These are phyloP conservation scores for Muschampia plurimacula DNA, from an alignment of 2,888 invertebrate species.

Conservation along the genomic window DNA sequence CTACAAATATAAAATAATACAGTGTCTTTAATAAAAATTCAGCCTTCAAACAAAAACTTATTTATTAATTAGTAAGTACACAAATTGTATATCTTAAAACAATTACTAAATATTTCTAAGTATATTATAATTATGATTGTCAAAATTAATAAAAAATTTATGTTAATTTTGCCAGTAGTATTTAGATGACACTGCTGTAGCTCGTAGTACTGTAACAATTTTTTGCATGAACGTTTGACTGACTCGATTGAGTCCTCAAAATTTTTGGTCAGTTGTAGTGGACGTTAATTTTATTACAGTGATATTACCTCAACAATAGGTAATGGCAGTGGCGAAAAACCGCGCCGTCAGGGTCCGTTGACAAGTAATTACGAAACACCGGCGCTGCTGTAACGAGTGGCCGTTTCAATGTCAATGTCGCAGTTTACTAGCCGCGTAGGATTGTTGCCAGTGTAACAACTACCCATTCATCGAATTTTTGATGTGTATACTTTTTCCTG, in stretches of 20 bases:
- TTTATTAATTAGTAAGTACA: too few relatives aligned
- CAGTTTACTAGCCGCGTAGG: conserved; percentile 17
- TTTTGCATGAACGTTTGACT: not conserved
- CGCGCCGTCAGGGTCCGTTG: conserved; percentile 56
- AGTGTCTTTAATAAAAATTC: too few relatives aligned
- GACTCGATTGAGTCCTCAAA: not conserved
- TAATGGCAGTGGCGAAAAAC: conserved; percentile 25
- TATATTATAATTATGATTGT: too few relatives aligned
- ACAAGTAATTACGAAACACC: conserved; percentile 70
- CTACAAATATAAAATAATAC: too few relatives aligned
- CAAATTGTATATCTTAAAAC: too few relatives aligned
- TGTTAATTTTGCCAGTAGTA: too few relatives aligned
- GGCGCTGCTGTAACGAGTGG: conserved; percentile 51
- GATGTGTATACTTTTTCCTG: not conserved
- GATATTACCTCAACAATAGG: conserved; percentile 23
- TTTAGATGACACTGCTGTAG: too few relatives aligned
- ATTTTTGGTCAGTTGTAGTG: conserved; percentile 8
- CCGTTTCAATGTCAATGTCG: conserved; percentile 49
- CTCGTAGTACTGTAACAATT: too few relatives aligned
- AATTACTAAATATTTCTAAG: too few relatives aligned
- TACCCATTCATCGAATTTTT: conserved; percentile 1
- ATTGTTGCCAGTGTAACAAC: conserved; percentile 5
- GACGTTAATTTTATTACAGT: conserved; percentile 9
- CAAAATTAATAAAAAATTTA: too few relatives aligned
- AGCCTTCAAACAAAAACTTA: too few relatives aligned